Evolutionary conservation across 1,140 invertebrate species (phyloP).

Genomic region (Pseudomyrmex flavicornis): DNA sequence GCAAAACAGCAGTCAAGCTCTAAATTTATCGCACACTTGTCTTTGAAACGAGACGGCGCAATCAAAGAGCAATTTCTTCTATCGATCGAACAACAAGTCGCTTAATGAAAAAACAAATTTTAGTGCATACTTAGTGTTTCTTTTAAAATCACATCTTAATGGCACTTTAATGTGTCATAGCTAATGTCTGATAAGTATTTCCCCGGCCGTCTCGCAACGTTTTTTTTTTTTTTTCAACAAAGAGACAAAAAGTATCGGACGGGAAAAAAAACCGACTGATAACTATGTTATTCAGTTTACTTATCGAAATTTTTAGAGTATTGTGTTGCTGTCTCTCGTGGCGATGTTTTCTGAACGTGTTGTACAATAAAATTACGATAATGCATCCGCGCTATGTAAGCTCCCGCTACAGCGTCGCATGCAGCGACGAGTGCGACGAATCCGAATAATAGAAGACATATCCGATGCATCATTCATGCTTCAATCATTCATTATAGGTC

Average conservation of each 20-base stretch:
- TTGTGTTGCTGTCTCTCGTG: background rate
- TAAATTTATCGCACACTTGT: background rate
- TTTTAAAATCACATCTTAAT: background rate
- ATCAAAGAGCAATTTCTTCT: background rate
- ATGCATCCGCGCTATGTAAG: too few species aligned
- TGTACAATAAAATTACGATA: slow-evolving; percentile 14
- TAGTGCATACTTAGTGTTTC: too few species aligned
- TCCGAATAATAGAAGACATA: background rate
- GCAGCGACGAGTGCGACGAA: background rate
- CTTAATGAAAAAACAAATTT: background rate
- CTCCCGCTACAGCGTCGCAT: too few species aligned
- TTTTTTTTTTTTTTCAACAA: background rate
- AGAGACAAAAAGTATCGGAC: background rate
- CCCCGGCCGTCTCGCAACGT: background rate
- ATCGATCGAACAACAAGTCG: slow-evolving; percentile 10
- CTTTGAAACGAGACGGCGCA: background rate
- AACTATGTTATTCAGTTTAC: background rate
- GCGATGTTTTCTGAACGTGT: slow-evolving; percentile 9
- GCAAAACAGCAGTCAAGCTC: background rate
- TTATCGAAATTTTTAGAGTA: slow-evolving; percentile 1
- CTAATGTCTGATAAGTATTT: background rate
- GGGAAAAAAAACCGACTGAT: too few species aligned
- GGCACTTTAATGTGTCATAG: too few species aligned
- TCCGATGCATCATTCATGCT: slow-evolving; percentile 32
- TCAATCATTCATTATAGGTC: slow-evolving; percentile 7